Evolutionary conservation across 2,113 vertebrate genomes (phyloP).

Genomic region (Regulus satrapa): DNA sequence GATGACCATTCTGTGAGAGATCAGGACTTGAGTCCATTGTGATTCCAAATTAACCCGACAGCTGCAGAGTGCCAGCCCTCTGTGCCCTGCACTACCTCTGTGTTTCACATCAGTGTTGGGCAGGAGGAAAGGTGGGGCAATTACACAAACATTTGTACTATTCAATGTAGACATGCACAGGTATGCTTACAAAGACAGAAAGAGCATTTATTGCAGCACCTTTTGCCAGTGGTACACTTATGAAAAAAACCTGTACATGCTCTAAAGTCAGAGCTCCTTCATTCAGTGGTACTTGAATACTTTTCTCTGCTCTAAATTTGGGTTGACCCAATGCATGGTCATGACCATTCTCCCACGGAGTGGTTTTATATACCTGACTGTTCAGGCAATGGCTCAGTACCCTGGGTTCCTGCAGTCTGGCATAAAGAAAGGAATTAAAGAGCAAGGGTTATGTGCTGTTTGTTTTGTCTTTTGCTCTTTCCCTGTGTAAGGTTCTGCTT

Average conservation of each 20-base stretch:
- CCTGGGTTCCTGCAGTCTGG: not conserved
- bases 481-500: not conserved
- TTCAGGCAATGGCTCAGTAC: not conserved
- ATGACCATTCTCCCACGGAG: not conserved
- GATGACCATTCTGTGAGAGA: not conserved
- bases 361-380: not conserved
- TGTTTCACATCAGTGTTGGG: not conserved
- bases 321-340: not conserved
- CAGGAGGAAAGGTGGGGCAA: not conserved
- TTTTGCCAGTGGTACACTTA: not conserved
- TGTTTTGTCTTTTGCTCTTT: not conserved
- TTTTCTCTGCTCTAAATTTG: not conserved
- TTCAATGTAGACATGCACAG: not conserved
- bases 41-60: not conserved
- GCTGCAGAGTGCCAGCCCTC: not conserved
- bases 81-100: not conserved
- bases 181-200: not conserved
- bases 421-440: not conserved
- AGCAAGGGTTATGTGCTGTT: rapidly evolving
- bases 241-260: not conserved
- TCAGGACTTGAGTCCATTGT: not conserved
- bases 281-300: rapidly evolving
- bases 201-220: not conserved
- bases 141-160: not conserved
- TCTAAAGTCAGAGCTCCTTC: not conserved